Percentiles rank a stretch among this genome's conserved stretches.
Evolutionary conservation across 2,888 invertebrate genomes (phyloP).

Genomic region (Notocelia uddmanniana): DNA sequence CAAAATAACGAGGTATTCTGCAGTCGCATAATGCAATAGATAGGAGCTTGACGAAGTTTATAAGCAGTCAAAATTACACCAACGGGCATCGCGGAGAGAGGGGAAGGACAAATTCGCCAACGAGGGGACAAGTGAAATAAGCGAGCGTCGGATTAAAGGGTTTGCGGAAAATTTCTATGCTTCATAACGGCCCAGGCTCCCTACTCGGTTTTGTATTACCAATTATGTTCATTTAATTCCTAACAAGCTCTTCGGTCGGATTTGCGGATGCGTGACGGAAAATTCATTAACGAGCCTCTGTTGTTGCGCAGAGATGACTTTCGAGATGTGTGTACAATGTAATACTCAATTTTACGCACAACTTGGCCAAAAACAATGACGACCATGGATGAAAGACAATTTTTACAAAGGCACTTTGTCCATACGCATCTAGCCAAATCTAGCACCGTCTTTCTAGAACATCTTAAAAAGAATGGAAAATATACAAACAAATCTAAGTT

Average conservation of each 20-base stretch:
- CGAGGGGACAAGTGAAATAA: conserved; percentile 84
- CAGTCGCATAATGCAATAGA: conserved; percentile 1
- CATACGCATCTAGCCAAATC: no score
- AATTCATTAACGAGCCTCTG: conserved; percentile 51
- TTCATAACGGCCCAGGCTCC: conserved; percentile 72
- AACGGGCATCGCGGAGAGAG: conserved; percentile 62
- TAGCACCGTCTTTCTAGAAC: no score
- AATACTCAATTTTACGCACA: conserved; percentile 14
- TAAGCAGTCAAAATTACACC: conserved; percentile 66
- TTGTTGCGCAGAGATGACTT: conserved; percentile 32
- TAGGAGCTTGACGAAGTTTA: not conserved
- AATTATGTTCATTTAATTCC: conserved; percentile 80
- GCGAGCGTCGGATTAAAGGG: conserved; percentile 82
- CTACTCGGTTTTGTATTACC: conserved; percentile 82
- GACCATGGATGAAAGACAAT: not conserved
- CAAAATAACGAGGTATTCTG: conserved; percentile 11
- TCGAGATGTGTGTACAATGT: conserved; percentile 14
- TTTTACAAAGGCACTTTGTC: no score
- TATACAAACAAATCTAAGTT: conserved; percentile 5
- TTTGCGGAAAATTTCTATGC: conserved; percentile 82
- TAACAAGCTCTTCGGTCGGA: conserved; percentile 66
- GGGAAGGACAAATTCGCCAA: conserved; percentile 68
- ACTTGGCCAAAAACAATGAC: not conserved
- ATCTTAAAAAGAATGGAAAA: not conserved
- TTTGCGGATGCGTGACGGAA: conserved; percentile 53